Conservation (phyloP, 2,113 vertebrate species). For the Sylvietta virens region DNA sequence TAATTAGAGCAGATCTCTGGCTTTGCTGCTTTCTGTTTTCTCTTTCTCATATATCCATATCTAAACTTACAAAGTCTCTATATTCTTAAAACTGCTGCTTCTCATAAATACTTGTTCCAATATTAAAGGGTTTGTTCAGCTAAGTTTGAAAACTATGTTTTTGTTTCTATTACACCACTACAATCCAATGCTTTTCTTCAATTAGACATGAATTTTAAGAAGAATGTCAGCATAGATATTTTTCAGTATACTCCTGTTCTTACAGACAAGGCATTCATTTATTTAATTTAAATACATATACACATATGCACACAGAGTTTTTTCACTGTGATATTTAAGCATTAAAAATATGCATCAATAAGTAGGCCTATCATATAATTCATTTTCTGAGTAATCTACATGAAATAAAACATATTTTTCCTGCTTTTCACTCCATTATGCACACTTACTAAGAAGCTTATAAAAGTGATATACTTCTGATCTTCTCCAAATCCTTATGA, state of each 20-base stretch:
- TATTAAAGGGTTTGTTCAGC: background rate
- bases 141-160: background rate
- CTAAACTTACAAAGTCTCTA: background rate
- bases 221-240: background rate
- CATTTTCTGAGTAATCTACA: background rate
- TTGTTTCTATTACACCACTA: background rate
- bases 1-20: background rate
- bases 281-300: background rate
- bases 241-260: background rate
- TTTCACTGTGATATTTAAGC: background rate
- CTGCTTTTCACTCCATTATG: background rate
- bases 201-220: background rate
- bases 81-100: background rate
- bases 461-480: background rate
- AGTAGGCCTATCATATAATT: background rate
- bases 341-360: background rate
- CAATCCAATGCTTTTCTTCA: background rate
- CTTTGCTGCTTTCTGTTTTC: background rate
- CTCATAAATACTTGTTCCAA: background rate
- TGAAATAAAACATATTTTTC: background rate
- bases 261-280: background rate
- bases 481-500: background rate
- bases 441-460: background rate
- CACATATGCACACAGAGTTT: accelerated
- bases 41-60: background rate